Percentiles rank a stretch among this genome's conserved stretches.
Conservation (phyloP, 1,140 invertebrate species). For the Phortica variegata region DNA sequence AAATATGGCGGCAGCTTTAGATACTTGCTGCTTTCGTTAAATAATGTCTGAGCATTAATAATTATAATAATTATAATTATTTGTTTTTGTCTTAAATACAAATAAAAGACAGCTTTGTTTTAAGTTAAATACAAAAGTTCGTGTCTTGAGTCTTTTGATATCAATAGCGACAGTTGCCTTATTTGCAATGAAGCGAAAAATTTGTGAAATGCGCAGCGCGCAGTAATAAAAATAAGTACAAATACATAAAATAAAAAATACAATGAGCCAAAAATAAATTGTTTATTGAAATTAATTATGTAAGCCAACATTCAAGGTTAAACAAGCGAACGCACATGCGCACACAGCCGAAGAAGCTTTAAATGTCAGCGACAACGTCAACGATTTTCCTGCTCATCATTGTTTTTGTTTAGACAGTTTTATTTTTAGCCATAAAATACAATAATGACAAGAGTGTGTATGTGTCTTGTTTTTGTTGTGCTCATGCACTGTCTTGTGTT, state of each 20-base stretch:
- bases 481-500: too few relatives aligned
- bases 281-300: slow-evolving; percentile 44
- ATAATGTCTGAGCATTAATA: background rate
- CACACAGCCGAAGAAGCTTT: too few relatives aligned
- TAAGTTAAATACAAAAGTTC: slow-evolving; percentile 18
- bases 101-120: slow-evolving; percentile 18
- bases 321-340: too few relatives aligned
- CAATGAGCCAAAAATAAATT: slow-evolving; percentile 10
- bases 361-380: too few relatives aligned
- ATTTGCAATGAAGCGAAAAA: slow-evolving; percentile 7
- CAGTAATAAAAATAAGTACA: slow-evolving; percentile 1
- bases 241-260: background rate
- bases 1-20: background rate
- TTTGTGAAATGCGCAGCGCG: background rate
- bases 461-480: too few relatives aligned
- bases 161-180: slow-evolving; percentile 29
- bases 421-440: slow-evolving; percentile 36
- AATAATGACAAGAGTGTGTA: slow-evolving; percentile 1
- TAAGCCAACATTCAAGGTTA: slow-evolving; percentile 32
- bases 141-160: slow-evolving; percentile 41
- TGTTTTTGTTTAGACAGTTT: background rate
- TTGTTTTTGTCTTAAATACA: slow-evolving; percentile 16
- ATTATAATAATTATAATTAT: background rate
- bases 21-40: background rate
- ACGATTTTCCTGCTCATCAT: too few relatives aligned